These are phyloP conservation scores for Scaeva pyrastri DNA, from an alignment of 2,888 invertebrate genomes.

Conservation along the genomic window DNA sequence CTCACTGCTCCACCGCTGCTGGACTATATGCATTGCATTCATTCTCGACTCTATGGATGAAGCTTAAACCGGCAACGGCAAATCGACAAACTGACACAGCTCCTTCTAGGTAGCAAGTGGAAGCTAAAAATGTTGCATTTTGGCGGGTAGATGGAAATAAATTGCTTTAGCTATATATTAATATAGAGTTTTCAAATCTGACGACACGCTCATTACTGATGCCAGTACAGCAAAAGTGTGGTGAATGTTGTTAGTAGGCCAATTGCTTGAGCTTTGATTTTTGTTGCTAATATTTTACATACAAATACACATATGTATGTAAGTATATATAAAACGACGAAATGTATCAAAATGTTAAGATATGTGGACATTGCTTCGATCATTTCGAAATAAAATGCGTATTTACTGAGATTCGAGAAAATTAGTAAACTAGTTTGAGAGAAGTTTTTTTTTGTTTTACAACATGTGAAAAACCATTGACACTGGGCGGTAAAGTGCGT, in stretches of 20 bases:
- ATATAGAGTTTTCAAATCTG: slow-evolving; percentile 38
- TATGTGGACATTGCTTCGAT: slow-evolving; percentile 18
- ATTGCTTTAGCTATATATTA: neutral
- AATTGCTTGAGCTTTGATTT: slow-evolving; percentile 39
- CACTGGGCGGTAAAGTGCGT: neutral
- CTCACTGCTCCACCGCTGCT: neutral
- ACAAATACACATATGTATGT: neutral
- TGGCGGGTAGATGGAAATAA: slow-evolving; percentile 10
- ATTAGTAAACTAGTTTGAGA: neutral
- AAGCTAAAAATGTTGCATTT: slow-evolving; percentile 27
- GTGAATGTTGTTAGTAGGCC: slow-evolving; percentile 48
- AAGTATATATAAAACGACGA: neutral
- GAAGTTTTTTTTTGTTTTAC: neutral
- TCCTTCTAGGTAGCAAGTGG: slow-evolving; percentile 39
- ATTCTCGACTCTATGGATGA: slow-evolving; percentile 16
- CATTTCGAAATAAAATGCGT: slow-evolving; percentile 44
- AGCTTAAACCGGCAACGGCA: slow-evolving; percentile 28
- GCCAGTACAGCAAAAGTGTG: slow-evolving; percentile 11
- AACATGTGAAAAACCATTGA: neutral
- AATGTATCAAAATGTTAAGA: slow-evolving; percentile 22
- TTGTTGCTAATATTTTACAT: neutral
- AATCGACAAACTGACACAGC: slow-evolving; percentile 40
- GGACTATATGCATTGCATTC: slow-evolving; percentile 9
- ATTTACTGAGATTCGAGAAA: neutral
- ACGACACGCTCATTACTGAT: slow-evolving; percentile 42